Evolutionary conservation across 2,888 invertebrate species (phyloP), one percentile per base, ranked within the genome.

Genomic region (Chalcosyrphus nemorum): DNA sequence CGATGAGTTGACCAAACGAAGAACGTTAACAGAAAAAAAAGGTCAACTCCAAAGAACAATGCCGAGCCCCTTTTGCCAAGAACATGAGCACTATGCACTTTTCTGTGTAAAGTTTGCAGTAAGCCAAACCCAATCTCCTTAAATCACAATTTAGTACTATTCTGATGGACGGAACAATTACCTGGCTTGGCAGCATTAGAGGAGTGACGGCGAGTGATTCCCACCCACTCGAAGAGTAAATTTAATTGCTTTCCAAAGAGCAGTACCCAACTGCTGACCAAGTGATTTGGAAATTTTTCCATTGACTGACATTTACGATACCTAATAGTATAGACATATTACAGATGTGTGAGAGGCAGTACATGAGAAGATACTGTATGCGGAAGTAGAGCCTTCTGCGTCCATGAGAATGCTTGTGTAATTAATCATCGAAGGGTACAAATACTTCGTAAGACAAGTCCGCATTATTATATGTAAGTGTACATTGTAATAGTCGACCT

Each of bases 1-100:
- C 65, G 71, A 57, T 63, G 29, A 72, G 72, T 43, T 72, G 78
- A 59, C 78, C 72, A 38, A 70, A 56, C 9, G 32, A 35, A 15
- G 17, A 21, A n/a, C n/a, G n/a, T n/a, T n/a, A n/a, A n/a, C n/a
- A n/a, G n/a, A 38, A 15, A 27, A 68, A 76, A 70, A 70, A 56
- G 70, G 77, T 56, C 70, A 71, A 52, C 9, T 13, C 24, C 2
- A 1, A 27, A 11, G 27, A 47, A 32, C 5, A 52, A 4, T 52
- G 24, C 15, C 52, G 2, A 29, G 43, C 29, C 54, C 29, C 5
- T 9, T 24, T 24, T 19, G 41, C 2, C 4, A 32, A 32, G 32
- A n/a, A 24, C 2, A n/a, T n/a, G n/a, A n/a, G n/a, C n/a, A n/a
- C n/a, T n/a, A n/a, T n/a, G n/a, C n/a, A n/a, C n/a, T 15, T 54